phyloP scores from a whole-genome alignment of 2,113 vertebrate species.

The Nothobranchius furzeri region DNA sequence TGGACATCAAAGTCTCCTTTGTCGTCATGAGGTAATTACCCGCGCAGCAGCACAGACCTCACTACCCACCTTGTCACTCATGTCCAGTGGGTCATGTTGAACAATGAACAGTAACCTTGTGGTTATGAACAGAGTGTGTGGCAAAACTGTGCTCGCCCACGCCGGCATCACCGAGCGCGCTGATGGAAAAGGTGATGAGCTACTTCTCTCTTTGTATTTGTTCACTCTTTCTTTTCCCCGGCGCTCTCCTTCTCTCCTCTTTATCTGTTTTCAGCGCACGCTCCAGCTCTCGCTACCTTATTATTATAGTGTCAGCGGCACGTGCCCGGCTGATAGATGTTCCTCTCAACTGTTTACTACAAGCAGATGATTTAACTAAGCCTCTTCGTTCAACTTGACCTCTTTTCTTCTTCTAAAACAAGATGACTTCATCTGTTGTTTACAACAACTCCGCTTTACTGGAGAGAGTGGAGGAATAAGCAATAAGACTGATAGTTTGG shows the following conservation, averaged over 20 bases:
- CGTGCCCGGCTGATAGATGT: slow-evolving; percentile 77
- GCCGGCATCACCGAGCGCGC: slow-evolving; percentile 36
- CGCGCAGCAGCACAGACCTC: slow-evolving; percentile 48
- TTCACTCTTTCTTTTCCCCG: slow-evolving; percentile 33
- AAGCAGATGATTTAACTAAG: slow-evolving; percentile 76
- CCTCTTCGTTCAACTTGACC: slow-evolving; percentile 62
- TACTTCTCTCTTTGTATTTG: slow-evolving; percentile 55
- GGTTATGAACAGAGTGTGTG: slow-evolving; percentile 60
- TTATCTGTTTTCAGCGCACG: slow-evolving; percentile 76
- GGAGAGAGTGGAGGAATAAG: slow-evolving; percentile 36
- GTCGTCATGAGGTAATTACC: slow-evolving; percentile 79
- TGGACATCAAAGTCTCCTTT: slow-evolving; percentile 76
- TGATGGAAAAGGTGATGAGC: slow-evolving; percentile 69
- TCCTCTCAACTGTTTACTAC: slow-evolving; percentile 76
- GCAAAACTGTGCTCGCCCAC: slow-evolving; percentile 48
- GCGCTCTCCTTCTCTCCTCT: slow-evolving; percentile 45
- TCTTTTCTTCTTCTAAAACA: slow-evolving; percentile 63
- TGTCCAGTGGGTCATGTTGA: slow-evolving; percentile 56
- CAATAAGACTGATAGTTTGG: slow-evolving; percentile 9
- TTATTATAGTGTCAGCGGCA: slow-evolving; percentile 79
- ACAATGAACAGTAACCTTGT: slow-evolving; percentile 74
- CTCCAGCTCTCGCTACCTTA: slow-evolving; percentile 65
- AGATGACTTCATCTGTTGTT: slow-evolving; percentile 72
- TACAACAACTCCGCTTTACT: slow-evolving; percentile 68
- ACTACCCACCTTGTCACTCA: slow-evolving; percentile 73